Conservation (phyloP, 2,888 invertebrate species). For the Craniophora ligustri region DNA sequence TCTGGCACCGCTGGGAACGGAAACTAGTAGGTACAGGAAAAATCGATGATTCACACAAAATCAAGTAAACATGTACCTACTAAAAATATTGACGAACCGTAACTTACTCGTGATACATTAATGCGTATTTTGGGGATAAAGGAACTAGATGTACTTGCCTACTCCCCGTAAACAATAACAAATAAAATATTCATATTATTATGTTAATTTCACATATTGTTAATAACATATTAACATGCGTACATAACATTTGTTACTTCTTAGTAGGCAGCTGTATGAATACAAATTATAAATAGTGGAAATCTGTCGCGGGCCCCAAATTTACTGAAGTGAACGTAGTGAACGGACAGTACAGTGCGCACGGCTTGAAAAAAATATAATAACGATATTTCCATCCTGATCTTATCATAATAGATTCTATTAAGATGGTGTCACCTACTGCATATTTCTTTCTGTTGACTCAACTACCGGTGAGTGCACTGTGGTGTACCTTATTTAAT, state of each 20-base stretch:
- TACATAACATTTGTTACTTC: constrained; percentile 59
- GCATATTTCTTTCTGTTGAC: constrained; percentile 62
- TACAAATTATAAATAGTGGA: constrained; percentile 69
- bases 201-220: constrained; percentile 61
- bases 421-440: constrained; percentile 21
- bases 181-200: constrained; percentile 47
- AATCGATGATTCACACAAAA: constrained; percentile 6
- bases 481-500: too few species aligned
- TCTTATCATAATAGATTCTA: constrained; percentile 10
- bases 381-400: not conserved
- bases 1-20: constrained; percentile 1
- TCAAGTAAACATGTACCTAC: not conserved
- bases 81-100: constrained; percentile 1
- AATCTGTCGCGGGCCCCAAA: constrained; percentile 44
- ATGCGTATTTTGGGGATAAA: constrained; percentile 4
- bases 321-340: constrained; percentile 27
- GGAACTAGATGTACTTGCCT: constrained; percentile 10
- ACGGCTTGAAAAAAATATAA: constrained; percentile 15
- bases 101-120: not conserved
- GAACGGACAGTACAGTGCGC: constrained; percentile 47
- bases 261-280: constrained; percentile 54
- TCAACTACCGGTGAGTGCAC: constrained; percentile 64
- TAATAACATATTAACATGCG: constrained; percentile 62
- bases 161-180: constrained; percentile 27
- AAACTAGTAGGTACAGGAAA: not conserved